phyloP scores from a whole-genome alignment of 2,797 vertebrate species.

The Pyrrhura leucotis region DNA sequence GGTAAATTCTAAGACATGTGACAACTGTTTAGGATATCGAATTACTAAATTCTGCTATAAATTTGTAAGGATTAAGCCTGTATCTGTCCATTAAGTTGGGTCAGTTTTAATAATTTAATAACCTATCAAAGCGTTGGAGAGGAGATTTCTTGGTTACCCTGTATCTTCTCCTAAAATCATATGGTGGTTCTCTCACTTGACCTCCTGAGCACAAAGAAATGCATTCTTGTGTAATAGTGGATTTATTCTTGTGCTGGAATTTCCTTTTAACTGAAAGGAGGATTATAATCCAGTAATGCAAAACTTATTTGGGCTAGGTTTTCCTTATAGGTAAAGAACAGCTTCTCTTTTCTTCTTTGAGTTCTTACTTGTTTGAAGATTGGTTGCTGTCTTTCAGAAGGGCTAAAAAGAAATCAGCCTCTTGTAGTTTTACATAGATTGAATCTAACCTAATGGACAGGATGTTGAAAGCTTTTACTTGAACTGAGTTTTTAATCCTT shows the following conservation, averaged over 20 bases:
- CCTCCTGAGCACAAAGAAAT: not conserved
- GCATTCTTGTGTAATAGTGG: not conserved
- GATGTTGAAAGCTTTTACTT: not conserved
- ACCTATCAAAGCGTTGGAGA: not conserved
- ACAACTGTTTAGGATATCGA: not conserved
- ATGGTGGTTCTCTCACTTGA: not conserved
- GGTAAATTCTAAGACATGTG: not conserved
- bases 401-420: not conserved
- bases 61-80: not conserved
- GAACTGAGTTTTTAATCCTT: not conserved
- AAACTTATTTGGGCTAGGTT: not conserved
- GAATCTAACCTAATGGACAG: constrained; percentile 1
- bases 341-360: not conserved
- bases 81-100: constrained; percentile 50
- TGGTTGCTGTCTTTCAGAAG: not conserved
- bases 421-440: not conserved
- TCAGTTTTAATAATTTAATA: constrained; percentile 2
- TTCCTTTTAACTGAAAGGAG: not conserved
- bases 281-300: not conserved
- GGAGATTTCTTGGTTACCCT: not conserved
- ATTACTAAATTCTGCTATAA: not conserved
- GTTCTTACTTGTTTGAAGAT: not conserved
- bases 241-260: not conserved
- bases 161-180: not conserved
- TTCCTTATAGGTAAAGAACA: not conserved